These are phyloP conservation scores for Trochalopteron elliotii DNA, from an alignment of 2,113 vertebrate species.

Conservation along the genomic window DNA sequence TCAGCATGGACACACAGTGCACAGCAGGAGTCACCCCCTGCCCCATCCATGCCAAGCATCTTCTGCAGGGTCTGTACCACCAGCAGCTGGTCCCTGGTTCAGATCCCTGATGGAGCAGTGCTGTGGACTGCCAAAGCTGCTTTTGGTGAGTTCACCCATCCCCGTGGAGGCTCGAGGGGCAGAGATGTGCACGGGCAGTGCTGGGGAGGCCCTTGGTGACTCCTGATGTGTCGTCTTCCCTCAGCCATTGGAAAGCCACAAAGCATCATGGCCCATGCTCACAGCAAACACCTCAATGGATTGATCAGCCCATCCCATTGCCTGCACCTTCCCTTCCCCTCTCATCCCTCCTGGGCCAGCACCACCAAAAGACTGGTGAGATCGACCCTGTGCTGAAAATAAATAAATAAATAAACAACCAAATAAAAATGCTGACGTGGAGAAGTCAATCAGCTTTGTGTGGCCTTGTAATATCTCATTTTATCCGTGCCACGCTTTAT, in stretches of 20 bases:
- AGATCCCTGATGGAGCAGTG: rapidly evolving
- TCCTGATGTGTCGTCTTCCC: neutral
- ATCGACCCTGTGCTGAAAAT: neutral
- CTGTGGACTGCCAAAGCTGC: neutral
- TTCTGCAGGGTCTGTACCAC: neutral
- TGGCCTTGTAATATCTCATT: constrained; percentile 79
- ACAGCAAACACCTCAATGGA: neutral
- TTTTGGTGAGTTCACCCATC: neutral
- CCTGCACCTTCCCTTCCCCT: neutral
- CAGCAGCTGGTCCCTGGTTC: neutral
- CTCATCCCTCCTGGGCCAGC: neutral
- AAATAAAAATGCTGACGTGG: constrained; percentile 73
- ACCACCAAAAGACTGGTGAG: neutral
- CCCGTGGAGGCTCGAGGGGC: rapidly evolving
- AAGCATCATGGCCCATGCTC: rapidly evolving
- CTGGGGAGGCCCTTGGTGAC: neutral
- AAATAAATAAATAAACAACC: constrained; percentile 58
- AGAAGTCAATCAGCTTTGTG: constrained; percentile 72
- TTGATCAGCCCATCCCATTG: rapidly evolving
- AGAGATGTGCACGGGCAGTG: rapidly evolving
- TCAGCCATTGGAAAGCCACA: neutral
- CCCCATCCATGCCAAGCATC: rapidly evolving
- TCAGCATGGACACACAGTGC: rapidly evolving
- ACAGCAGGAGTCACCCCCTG: rapidly evolving
- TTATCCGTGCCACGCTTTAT: constrained; percentile 86